Percentiles rank a stretch among this genome's conserved stretches.
Conservation (phyloP, 2,797 vertebrate genomes). For the Oryzias sinensis region DNA sequence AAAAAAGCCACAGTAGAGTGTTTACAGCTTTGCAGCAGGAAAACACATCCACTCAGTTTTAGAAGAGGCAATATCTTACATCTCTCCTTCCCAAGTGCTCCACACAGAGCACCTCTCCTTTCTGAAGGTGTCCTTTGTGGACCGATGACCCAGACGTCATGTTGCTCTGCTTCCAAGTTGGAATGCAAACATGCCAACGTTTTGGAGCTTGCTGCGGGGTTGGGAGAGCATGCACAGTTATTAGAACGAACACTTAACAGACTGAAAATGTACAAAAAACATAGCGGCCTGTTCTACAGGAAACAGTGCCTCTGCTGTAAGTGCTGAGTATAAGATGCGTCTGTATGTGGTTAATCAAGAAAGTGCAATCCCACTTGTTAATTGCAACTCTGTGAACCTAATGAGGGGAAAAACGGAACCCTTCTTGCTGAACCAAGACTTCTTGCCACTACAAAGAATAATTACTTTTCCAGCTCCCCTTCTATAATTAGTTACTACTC, state of each 20-base stretch:
- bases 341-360: conserved; percentile 28
- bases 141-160: conserved; percentile 41
- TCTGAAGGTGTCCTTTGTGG: conserved; percentile 35
- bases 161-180: conserved; percentile 59
- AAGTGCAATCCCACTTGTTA: conserved; percentile 51
- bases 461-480: conserved; percentile 72
- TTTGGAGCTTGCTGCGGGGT: conserved; percentile 4
- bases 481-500: conserved; percentile 76
- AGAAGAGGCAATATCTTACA: conserved; percentile 67
- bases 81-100: conserved; percentile 43
- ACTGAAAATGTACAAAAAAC: conserved; percentile 20
- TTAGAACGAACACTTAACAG: conserved; percentile 32
- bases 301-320: conserved; percentile 3
- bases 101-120: conserved; percentile 39
- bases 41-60: conserved; percentile 70
- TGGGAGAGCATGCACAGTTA: conserved; percentile 28
- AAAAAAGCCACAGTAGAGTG: conserved; percentile 60
- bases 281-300: conserved; percentile 6
- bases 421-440: conserved; percentile 45
- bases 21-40: conserved; percentile 61
- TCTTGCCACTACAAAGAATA: conserved; percentile 75
- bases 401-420: conserved; percentile 11
- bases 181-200: conserved; percentile 67
- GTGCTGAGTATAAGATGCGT: conserved; percentile 6
- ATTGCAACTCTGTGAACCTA: conserved; percentile 38